Evolutionary conservation across 1,140 invertebrate species (phyloP).

Genomic region (Lepidurus arcticus): DNA sequence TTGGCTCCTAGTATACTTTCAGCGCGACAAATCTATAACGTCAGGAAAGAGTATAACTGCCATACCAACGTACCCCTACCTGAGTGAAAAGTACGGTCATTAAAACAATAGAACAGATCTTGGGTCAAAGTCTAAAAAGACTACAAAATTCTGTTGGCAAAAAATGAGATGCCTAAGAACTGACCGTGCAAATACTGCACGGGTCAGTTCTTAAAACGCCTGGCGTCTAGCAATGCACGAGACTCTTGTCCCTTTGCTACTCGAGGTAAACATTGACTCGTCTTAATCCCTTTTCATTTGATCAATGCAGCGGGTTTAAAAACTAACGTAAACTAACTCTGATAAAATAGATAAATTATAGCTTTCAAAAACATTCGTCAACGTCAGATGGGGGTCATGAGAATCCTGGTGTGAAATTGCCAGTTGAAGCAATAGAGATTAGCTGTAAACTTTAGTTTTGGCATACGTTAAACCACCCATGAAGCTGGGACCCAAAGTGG

Average conservation of each 20-base stretch:
- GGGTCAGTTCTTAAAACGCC: not conserved
- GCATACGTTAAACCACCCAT: constrained; percentile 60
- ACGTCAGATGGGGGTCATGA: not conserved
- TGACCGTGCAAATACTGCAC: not conserved
- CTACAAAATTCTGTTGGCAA: not conserved
- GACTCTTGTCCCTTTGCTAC: too few species aligned
- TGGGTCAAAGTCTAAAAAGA: not conserved
- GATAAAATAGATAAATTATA: constrained; percentile 17
- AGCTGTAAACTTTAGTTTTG: not conserved
- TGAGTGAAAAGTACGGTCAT: constrained; percentile 14
- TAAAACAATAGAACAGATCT: not conserved
- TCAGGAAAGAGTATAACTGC: not conserved
- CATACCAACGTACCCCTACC: not conserved
- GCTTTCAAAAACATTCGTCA: not conserved
- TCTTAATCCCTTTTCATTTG: too few species aligned
- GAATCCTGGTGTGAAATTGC: not conserved
- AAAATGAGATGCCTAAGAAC: not conserved
- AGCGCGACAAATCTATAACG: constrained; percentile 19
- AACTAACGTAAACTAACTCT: too few species aligned
- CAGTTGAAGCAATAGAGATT: not conserved
- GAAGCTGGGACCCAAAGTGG: constrained; percentile 92
- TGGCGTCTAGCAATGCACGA: too few species aligned
- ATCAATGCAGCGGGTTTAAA: too few species aligned
- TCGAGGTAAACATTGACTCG: too few species aligned
- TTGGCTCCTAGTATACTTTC: constrained; percentile 21